Base-by-base conservation (phyloP, 2,113 vertebrate species). In the Elgaria multicarinata region DNA sequence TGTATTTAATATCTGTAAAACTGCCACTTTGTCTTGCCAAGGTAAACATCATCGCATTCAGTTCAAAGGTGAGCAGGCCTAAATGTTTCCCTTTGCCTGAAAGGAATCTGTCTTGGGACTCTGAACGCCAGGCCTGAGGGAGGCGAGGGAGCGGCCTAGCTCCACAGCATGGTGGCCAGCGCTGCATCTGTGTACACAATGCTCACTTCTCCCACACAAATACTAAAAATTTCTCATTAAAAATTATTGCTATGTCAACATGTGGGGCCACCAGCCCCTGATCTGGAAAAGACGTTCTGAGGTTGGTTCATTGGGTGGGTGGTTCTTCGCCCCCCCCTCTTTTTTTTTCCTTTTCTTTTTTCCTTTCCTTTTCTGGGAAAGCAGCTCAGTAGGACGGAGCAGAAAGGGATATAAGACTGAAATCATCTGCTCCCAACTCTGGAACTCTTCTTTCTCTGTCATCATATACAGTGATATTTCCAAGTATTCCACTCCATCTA, bases 1-100 rank as follows among this genome's bases (percentile, higher is more conserved):
- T 98, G 97, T 98, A 98, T 98, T 99, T 99, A 99, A 99, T 98
- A 99, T 99, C 98, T 99, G 99, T 99, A 99, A 99, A 99, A 98
- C 98, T 99, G 98, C 98, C 98, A 99, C 98, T 97, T 97, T 94
- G 97, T 97, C 97, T 96, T 96, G 98, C 99, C 99, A 99, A 99
- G 98, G 98, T 99, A 99, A 99, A 99, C 98, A 99, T 97, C 96
- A 97, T 98, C 97, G 98, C 96, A 94, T 96, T 97, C 97, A 98
- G 99, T 99, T 99, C 98, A 99, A 98, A 99, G 98, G 98, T 99
- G 98, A 99, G 97, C 96, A 96, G 98, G 98, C 98, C 95, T 96
- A 98, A 98, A 98, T 98, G 98, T 98, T 99, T 99, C 98, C 98
- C 97, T 98, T 97, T 64, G 95, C 97, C 97, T 96, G 96, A 96